Base-by-base conservation (phyloP, 2,888 invertebrate genomes). In the Mellilla xanthometata region DNA sequence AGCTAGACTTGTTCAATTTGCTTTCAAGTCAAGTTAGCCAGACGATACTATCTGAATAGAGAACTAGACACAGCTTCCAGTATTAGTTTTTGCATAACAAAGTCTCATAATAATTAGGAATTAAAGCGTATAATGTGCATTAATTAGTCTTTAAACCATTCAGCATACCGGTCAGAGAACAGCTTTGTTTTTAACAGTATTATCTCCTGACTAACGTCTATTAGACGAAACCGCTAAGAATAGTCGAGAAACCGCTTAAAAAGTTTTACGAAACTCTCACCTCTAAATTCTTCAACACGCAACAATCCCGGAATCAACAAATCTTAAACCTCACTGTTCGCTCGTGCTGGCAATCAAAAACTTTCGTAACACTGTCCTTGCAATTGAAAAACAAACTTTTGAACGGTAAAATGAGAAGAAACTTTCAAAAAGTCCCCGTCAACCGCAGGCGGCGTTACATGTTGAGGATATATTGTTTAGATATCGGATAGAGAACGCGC, bases 351-450 rank as follows among this genome's bases (percentile, higher is more conserved):
- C 54, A 45, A 50, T 46, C 49, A 60, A 63, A 55, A 78, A 79
- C 76, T 77, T 72, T 76, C 67, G 71, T 69, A 76, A 72, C 83
- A 82, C 79, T 73, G 78, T 81, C 78, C 75, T 75, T 75, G 71
- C 57, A 24, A 54, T 49, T 44, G 54, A 56, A 62, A 71, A 71
- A 68, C 56, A 66, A 72, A 69, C 66, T 72, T 74, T 68, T 63
- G 32, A 61, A 58, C 62, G 59, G 53, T 42, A 44, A 53, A 5
- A 5, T 19, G 15, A 19, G 15, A n/a, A 19, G 15, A 19, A 65
- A 66, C 62, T 62, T 59, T 51, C 52, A 43, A 65, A 47, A 27
- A 68, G 63, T 44, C 23, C 28, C 40, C 33, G 28, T 7, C 13
- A 9, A 51, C 49, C 49, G 49, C 44, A 46, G 41, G 48, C 30